A percentile compares a stretch with the other conserved stretches of the same genome.
These are phyloP conservation scores for Mythimna lalbum DNA, from an alignment of 2,888 invertebrate genomes.

Conservation along the genomic window DNA sequence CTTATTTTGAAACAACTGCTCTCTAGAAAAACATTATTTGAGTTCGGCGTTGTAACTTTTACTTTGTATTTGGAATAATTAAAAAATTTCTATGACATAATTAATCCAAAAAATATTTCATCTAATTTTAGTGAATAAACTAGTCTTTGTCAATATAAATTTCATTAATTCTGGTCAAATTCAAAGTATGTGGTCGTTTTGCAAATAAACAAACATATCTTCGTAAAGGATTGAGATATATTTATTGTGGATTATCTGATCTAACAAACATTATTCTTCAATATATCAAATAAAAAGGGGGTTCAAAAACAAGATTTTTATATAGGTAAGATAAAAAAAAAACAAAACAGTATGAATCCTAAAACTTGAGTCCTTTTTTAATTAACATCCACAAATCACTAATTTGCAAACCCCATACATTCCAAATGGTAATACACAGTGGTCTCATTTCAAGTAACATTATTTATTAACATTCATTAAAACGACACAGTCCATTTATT, in stretches of 20 bases:
- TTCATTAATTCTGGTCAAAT: no score
- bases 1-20: conserved; percentile 57
- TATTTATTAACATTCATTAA: conserved; percentile 26
- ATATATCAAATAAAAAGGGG: no score
- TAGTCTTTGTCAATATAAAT: not conserved
- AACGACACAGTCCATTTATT: conserved; percentile 30
- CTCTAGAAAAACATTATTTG: conserved; percentile 50
- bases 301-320: no score
- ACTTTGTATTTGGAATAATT: conserved; percentile 1
- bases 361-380: not conserved
- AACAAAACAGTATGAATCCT: no score
- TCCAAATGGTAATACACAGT: not conserved
- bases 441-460: not conserved
- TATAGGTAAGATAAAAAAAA: no score
- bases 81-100: not conserved
- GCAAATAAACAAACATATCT: no score
- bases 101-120: not conserved
- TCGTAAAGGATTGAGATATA: not conserved
- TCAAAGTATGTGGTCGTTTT: no score
- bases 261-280: no score
- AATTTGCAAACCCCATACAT: not conserved
- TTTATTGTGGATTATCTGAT: not conserved
- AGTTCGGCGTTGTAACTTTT: conserved; percentile 52
- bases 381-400: not conserved
- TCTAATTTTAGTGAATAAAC: not conserved